Base-by-base conservation (phyloP, 2,797 vertebrate species). In the Crenuchus spilurus region DNA sequence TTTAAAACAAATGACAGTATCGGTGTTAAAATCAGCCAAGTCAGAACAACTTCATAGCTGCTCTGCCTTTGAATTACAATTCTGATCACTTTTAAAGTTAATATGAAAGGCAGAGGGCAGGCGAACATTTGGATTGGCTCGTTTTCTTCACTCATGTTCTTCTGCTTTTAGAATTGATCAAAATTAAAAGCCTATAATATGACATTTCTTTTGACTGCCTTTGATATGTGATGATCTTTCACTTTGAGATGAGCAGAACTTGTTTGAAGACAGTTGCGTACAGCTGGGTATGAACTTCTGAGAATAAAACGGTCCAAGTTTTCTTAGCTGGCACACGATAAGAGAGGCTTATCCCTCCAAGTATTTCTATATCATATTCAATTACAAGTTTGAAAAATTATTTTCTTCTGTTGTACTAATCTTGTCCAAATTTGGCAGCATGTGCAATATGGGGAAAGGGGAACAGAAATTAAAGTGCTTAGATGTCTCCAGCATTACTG, bases 401-500 rank as follows among this genome's bases (percentile, higher is more conserved):
- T 26, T 55, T 62, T 46, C 63, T 9, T 52, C 44, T 20, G 49
- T 44, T n/a, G 39, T 22, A 55, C 37, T 61, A 39, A 42, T 62
- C 57, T 72, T 33, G 49, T 37, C 42, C 41, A 58, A 24, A 77
- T 60, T 74, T 57, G 68, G 20, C 31, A 7, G 6, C 2, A 1
- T 67, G 26, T 1, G 39, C 14, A 55, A 22, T 30, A 49, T 26
- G 13, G 51, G 37, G 28, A 31, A 51, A 58, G 48, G 11, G n/a
- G 14, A 31, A 24, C 35, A 4, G 8, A 52, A 49, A 74, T 18
- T 28, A 60, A 20, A 30, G 6, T 68, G 68, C 26, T 33, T 48
- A 63, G 67, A 68, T 31, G 62, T 69, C 66, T 60, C 72, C 46
- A 33, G 67, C 26, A 52, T 58, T 26, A 57, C 62, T 48, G 31